Evolutionary conservation across 2,888 invertebrate genomes (phyloP).

Genomic region (Oscheius sp.): DNA sequence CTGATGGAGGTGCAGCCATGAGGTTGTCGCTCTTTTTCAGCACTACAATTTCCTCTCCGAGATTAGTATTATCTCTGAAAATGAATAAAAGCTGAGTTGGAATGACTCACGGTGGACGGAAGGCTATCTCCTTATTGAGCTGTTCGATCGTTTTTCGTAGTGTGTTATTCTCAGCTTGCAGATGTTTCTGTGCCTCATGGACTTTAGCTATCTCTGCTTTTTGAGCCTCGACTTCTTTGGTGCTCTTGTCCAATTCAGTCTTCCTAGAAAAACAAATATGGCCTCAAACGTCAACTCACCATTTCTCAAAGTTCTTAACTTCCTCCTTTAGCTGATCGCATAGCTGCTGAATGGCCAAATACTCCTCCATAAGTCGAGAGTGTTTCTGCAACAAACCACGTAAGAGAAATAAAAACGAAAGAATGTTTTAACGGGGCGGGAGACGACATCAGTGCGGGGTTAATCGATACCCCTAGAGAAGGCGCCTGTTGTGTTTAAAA

Average conservation of each 20-base stretch:
- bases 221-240: not conserved
- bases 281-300: slow-evolving; percentile 14
- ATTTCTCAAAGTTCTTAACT: slow-evolving; percentile 27
- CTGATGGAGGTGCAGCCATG: not conserved
- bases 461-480: not conserved
- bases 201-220: not conserved
- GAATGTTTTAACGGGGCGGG: slow-evolving; percentile 7
- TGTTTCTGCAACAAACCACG: not conserved
- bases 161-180: not conserved
- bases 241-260: not conserved
- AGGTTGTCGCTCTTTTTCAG: not conserved
- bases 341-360: slow-evolving; percentile 18
- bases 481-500: slow-evolving; percentile 9
- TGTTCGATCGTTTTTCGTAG: not conserved
- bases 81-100: not conserved
- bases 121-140: slow-evolving; percentile 8
- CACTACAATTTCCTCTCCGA: slow-evolving; percentile 10
- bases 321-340: slow-evolving; percentile 24
- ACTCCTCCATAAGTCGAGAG: slow-evolving; percentile 11
- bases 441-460: slow-evolving; percentile 3
- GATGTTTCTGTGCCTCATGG: not conserved
- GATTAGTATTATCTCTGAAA: not conserved
- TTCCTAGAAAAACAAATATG: slow-evolving; percentile 6
- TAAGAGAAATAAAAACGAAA: not conserved
- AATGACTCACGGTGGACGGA: not conserved